Evolutionary conservation across 2,888 invertebrate genomes (phyloP).

Genomic region (Aricia artaxerxes): DNA sequence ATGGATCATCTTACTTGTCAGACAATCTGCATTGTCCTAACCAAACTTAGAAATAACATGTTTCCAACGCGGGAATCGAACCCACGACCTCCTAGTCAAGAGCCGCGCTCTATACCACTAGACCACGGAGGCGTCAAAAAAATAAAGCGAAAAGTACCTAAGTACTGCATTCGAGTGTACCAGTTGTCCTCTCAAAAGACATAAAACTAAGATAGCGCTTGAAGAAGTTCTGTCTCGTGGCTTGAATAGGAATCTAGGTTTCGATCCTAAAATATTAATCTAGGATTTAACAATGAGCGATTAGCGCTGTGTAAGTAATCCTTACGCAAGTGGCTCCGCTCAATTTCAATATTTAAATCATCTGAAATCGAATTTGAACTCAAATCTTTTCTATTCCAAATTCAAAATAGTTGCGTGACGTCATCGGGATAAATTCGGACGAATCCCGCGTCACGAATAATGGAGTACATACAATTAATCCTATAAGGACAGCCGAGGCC

Average conservation of each 20-base stretch:
- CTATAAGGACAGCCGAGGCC: conserved; percentile 63
- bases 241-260: background rate
- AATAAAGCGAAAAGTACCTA: no score
- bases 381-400: conserved; percentile 39
- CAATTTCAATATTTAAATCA: conserved; percentile 31
- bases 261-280: background rate
- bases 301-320: background rate
- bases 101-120: no score
- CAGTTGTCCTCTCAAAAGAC: no score
- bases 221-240: no score
- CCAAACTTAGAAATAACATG: no score
- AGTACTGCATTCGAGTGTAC: no score
- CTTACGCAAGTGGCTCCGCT: background rate
- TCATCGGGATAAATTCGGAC: conserved; percentile 65
- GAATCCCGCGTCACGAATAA: conserved; percentile 63
- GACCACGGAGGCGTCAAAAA: no score
- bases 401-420: conserved; percentile 52
- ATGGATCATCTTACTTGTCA: no score
- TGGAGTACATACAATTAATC: conserved; percentile 60
- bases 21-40: no score
- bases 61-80: no score
- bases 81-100: no score
- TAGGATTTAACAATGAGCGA: conserved; percentile 13
- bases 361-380: conserved; percentile 37
- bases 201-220: no score